A percentile compares a stretch with the other conserved stretches of the same genome.
phyloP scores from a whole-genome alignment of 1,140 invertebrate genomes.

The Gryon sp. region DNA sequence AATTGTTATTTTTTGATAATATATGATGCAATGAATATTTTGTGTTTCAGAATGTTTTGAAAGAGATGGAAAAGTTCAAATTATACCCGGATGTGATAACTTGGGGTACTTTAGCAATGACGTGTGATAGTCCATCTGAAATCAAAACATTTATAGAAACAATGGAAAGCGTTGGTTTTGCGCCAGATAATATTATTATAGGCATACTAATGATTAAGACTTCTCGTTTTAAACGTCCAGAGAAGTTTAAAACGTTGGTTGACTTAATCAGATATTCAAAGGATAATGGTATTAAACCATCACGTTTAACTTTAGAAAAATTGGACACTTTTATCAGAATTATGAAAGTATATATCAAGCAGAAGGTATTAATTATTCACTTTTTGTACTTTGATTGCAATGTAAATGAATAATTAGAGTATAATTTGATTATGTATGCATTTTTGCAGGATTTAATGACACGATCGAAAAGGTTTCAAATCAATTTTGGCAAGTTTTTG shows the following conservation, averaged over 20 bases:
- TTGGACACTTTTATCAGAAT: conserved; percentile 80
- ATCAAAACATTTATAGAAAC: conserved; percentile 83
- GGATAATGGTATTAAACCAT: conserved; percentile 82
- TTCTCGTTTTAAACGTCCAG: conserved; percentile 73
- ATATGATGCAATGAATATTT: conserved; percentile 14
- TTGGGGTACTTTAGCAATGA: conserved; percentile 90
- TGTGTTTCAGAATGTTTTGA: conserved; percentile 81
- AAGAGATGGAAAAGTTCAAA: conserved; percentile 81
- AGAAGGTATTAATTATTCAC: conserved; percentile 73
- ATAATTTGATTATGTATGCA: too few relatives aligned
- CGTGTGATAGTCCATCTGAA: conserved; percentile 83
- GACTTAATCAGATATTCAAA: conserved; percentile 84
- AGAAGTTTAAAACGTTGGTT: conserved; percentile 84
- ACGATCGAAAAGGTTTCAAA: too few relatives aligned
- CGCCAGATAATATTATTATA: conserved; percentile 86
- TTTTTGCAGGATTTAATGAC: too few relatives aligned
- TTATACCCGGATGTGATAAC: conserved; percentile 88
- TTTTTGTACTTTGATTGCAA: conserved; percentile 1
- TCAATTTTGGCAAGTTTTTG: too few relatives aligned
- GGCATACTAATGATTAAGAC: conserved; percentile 85
- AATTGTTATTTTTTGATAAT: background rate
- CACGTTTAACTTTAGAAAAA: conserved; percentile 79
- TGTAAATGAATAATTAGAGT: too few relatives aligned
- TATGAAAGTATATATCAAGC: conserved; percentile 74
- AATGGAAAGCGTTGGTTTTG: conserved; percentile 84